Conservation (phyloP, 1,140 invertebrate species). For the Euglossa dilemma region DNA sequence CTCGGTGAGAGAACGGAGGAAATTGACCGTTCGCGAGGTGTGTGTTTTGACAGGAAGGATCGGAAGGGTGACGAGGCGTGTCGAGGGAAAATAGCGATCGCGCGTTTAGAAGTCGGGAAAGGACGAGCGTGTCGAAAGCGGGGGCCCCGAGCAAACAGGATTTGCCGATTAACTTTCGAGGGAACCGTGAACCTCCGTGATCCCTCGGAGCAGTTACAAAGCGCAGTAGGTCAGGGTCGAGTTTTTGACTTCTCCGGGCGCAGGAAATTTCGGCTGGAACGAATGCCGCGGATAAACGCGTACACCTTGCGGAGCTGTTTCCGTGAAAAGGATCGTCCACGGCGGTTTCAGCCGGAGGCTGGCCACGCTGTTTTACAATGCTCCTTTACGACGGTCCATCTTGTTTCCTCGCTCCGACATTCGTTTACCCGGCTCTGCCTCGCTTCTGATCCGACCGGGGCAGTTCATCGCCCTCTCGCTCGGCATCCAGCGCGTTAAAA, state of each 20-base stretch:
- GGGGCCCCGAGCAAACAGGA: slow-evolving; percentile 61
- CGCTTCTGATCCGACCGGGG: neutral
- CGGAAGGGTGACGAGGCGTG: slow-evolving; percentile 54
- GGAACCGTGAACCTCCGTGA: slow-evolving; percentile 13
- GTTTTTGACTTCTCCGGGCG: slow-evolving; percentile 31
- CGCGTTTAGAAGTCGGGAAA: slow-evolving; percentile 29
- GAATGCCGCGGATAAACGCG: slow-evolving; percentile 27
- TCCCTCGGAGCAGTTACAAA: neutral
- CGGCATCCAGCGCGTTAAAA: too few relatives aligned
- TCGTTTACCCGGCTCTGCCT: neutral
- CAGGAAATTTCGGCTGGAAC: slow-evolving; percentile 42
- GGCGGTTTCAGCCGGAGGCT: slow-evolving; percentile 14
- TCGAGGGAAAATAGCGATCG: slow-evolving; percentile 57
- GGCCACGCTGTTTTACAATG: slow-evolving; percentile 33
- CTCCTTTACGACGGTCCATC: slow-evolving; percentile 13
- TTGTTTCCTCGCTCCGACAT: slow-evolving; percentile 19
- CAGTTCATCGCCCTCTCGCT: too few relatives aligned
- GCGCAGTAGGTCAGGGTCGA: slow-evolving; percentile 42
- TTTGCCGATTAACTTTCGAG: slow-evolving; percentile 67
- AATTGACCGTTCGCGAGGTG: too few relatives aligned
- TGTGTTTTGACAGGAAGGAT: slow-evolving; percentile 63
- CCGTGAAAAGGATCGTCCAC: slow-evolving; percentile 45
- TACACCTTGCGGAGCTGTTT: slow-evolving; percentile 18
- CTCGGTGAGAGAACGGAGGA: too few relatives aligned
- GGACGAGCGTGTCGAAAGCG: slow-evolving; percentile 64